These are phyloP conservation scores for Cardiocondyla obscurior DNA, from an alignment of 1,140 invertebrate genomes.

Conservation along the genomic window DNA sequence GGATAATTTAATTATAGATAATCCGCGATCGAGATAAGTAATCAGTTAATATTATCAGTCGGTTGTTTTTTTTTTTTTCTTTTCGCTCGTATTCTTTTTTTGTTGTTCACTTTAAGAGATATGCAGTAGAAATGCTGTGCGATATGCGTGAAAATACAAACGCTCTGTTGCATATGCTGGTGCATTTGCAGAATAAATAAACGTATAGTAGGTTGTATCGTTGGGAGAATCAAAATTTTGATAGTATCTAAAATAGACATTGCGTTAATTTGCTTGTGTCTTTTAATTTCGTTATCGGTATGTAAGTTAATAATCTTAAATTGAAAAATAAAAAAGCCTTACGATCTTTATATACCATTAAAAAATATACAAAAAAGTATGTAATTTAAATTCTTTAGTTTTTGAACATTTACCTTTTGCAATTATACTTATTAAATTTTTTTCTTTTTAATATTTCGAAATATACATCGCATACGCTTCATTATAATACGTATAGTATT, in stretches of 20 bases:
- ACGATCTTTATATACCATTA: background rate
- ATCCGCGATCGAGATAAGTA: background rate
- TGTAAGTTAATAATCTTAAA: slow-evolving; percentile 11
- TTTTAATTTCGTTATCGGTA: slow-evolving; percentile 29
- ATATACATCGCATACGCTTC: background rate
- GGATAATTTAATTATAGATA: background rate
- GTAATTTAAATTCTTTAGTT: background rate
- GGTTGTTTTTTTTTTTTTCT: too few species aligned
- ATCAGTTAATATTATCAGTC: background rate
- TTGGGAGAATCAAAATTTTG: slow-evolving; percentile 29
- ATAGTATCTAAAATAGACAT: slow-evolving; percentile 56
- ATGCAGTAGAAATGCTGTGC: background rate
- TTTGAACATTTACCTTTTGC: slow-evolving; percentile 3
- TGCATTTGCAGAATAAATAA: slow-evolving; percentile 52
- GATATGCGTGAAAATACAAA: slow-evolving; percentile 32
- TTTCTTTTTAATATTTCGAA: too few species aligned
- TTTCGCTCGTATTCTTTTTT: slow-evolving; percentile 13
- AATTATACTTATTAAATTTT: slow-evolving; percentile 9
- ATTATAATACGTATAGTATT: slow-evolving; percentile 22
- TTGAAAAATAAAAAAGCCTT: too few species aligned
- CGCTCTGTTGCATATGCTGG: slow-evolving; percentile 38
- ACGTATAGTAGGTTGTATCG: background rate
- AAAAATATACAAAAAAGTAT: background rate
- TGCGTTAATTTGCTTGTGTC: slow-evolving; percentile 32
- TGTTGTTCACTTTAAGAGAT: slow-evolving; percentile 15